phyloP scores from a whole-genome alignment of 2,888 invertebrate species.

The Slavum lentiscoides region DNA sequence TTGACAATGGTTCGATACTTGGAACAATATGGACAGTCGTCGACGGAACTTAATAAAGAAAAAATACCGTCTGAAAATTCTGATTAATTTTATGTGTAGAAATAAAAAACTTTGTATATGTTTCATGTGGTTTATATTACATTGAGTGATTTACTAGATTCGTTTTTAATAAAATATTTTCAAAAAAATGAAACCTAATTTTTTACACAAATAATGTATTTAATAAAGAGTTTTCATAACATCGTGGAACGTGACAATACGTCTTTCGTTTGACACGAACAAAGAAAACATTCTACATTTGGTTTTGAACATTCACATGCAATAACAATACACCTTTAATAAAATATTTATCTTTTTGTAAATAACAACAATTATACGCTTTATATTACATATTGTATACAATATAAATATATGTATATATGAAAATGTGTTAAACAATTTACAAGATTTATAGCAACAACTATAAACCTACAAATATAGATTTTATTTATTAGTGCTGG shows the following conservation, averaged over 20 bases:
- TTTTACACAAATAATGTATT: conserved; percentile 1
- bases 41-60: conserved; percentile 14
- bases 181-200: conserved; percentile 7
- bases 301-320: too few species aligned
- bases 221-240: background rate
- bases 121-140: background rate
- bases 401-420: too few species aligned
- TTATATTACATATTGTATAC: too few species aligned
- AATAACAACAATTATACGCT: too few species aligned
- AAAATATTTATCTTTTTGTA: too few species aligned
- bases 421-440: too few species aligned
- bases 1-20: conserved; percentile 45
- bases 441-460: too few species aligned
- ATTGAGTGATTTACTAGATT: background rate
- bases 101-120: background rate
- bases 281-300: background rate
- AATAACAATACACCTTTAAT: too few species aligned
- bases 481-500: too few species aligned
- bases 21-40: conserved; percentile 38
- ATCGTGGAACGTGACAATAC: background rate
- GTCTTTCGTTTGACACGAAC: background rate
- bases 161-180: conserved; percentile 30
- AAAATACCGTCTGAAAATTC: conserved; percentile 15
- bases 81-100: conserved; percentile 11
- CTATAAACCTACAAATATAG: too few species aligned